Evolutionary conservation across 2,113 vertebrate species (phyloP).

Genomic region (Gobio gobio): DNA sequence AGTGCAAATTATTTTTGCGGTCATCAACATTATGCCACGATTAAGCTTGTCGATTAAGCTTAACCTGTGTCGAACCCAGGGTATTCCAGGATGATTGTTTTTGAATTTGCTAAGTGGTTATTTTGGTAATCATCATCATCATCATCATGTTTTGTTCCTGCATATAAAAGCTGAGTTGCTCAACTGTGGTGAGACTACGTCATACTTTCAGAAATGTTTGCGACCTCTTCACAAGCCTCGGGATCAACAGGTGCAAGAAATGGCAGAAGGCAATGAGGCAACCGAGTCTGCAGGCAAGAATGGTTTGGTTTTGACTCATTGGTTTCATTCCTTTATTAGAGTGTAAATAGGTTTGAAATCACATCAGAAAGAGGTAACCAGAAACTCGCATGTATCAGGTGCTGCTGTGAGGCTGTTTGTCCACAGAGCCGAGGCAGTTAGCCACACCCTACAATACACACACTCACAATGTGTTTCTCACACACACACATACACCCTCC

Average conservation of each 20-base stretch:
- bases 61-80: background rate
- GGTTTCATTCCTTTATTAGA: conserved; percentile 49
- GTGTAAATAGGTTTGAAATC: conserved; percentile 45
- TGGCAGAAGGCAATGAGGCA: conserved; percentile 35
- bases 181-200: background rate
- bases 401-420: conserved; percentile 42
- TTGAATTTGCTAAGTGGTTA: background rate
- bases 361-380: conserved; percentile 33
- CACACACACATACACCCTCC: conserved; percentile 40
- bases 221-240: conserved; percentile 27
- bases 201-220: conserved; percentile 28
- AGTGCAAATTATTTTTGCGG: background rate
- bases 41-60: background rate
- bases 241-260: conserved; percentile 38
- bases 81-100: conserved; percentile 13
- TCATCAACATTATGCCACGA: background rate
- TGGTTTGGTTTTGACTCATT: conserved; percentile 53
- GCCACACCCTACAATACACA: conserved; percentile 26
- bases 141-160: background rate
- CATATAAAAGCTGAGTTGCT: conserved; percentile 12
- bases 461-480: conserved; percentile 22
- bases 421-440: conserved; percentile 36
- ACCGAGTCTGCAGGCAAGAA: conserved; percentile 31
- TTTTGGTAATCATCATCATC: background rate
- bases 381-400: conserved; percentile 53